Percentiles rank a stretch among this genome's conserved stretches.
phyloP scores from a whole-genome alignment of 2,888 invertebrate species.

The Lasioglossum vierecki region DNA sequence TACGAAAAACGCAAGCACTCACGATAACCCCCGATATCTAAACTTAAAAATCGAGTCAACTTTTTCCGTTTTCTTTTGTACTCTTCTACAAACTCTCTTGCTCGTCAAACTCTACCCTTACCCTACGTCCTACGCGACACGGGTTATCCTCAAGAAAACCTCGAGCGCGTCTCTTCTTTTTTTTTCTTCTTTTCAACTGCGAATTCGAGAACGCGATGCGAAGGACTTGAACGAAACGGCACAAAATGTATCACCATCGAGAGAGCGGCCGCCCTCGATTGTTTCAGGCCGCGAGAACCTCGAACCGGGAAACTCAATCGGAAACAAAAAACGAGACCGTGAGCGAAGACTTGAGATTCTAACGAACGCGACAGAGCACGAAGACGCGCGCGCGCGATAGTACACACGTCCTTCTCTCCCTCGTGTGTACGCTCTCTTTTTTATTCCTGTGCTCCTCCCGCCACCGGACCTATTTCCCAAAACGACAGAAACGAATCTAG shows the following conservation, averaged over 20 bases:
- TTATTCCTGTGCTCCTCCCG: not conserved
- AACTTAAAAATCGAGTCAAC: conserved; percentile 66
- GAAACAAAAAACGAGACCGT: conserved; percentile 49
- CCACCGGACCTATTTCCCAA: conserved; percentile 5
- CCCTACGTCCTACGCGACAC: conserved; percentile 57
- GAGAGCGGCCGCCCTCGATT: not conserved
- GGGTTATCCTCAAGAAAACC: not conserved
- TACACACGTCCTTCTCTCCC: not conserved
- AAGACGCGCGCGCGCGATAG: not conserved
- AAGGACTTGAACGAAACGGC: conserved; percentile 59
- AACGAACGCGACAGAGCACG: conserved; percentile 13
- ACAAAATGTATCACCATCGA: conserved; percentile 60
- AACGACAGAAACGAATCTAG: conserved; percentile 30
- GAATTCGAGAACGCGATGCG: conserved; percentile 2
- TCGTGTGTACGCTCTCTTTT: not conserved
- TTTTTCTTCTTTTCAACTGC: not conserved
- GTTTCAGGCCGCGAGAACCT: conserved; percentile 11
- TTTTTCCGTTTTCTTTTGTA: conserved; percentile 74
- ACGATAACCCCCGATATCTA: conserved; percentile 43
- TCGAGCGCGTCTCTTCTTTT: not conserved
- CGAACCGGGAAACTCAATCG: conserved; percentile 50
- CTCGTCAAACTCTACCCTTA: conserved; percentile 70
- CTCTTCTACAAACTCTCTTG: conserved; percentile 80
- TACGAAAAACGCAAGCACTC: conserved; percentile 50
- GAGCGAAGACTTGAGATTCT: conserved; percentile 53